Conservation (phyloP, 1,140 invertebrate genomes). For the Nasonia giraulti region DNA sequence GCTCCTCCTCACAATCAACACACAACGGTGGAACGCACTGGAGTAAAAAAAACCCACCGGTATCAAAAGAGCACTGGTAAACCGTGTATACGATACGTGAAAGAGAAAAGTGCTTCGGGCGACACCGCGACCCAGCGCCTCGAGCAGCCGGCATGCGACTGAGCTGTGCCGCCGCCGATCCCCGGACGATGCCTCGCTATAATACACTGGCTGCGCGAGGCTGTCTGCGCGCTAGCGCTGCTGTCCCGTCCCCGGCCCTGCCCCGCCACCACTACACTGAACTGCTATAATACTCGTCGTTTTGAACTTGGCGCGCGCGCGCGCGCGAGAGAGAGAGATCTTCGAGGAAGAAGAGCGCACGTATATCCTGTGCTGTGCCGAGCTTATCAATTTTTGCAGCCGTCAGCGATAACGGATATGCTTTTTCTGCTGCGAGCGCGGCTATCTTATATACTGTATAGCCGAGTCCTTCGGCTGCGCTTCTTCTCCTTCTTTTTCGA, state of each 20-base stretch:
- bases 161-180: background rate
- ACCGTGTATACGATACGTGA: too few species aligned
- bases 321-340: too few species aligned
- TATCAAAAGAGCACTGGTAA: background rate
- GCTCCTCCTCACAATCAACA: background rate
- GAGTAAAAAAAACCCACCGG: too few species aligned
- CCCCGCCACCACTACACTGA: background rate
- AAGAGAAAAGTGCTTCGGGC: background rate
- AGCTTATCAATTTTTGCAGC: background rate
- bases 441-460: background rate
- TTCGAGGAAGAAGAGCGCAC: background rate
- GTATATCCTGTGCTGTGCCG: background rate
- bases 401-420: background rate
- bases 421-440: background rate
- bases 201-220: slow-evolving; percentile 2
- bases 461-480: background rate
- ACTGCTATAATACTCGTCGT: background rate
- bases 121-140: background rate
- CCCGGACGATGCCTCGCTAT: slow-evolving; percentile 6
- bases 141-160: slow-evolving; percentile 40
- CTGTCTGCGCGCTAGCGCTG: background rate
- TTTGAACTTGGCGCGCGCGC: slow-evolving; percentile 18
- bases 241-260: background rate
- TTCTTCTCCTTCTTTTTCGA: too few species aligned
- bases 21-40: background rate